Percentiles rank a stretch among this genome's conserved stretches.
Conservation (phyloP, 2,113 vertebrate genomes). For the Notothenia coriiceps region DNA sequence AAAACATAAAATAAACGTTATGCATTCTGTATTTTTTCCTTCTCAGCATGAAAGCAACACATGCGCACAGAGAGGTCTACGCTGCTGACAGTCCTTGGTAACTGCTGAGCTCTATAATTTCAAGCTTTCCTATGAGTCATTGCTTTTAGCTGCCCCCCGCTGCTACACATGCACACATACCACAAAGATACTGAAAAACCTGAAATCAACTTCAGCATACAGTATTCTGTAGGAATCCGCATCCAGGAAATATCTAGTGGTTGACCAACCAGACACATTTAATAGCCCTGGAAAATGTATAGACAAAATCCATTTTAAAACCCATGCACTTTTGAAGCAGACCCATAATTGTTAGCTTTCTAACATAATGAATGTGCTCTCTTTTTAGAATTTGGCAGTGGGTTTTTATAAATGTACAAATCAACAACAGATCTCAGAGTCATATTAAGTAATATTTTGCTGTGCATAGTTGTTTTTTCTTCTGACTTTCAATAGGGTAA, state of each 20-base stretch:
- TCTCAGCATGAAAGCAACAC: conserved; percentile 26
- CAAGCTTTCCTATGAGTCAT: conserved; percentile 72
- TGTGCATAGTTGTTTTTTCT: neutral
- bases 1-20: neutral
- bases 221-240: conserved; percentile 39
- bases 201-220: conserved; percentile 58
- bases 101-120: conserved; percentile 70
- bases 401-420: conserved; percentile 36
- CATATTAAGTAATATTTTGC: conserved; percentile 17
- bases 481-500: neutral
- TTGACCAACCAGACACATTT: conserved; percentile 61
- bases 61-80: conserved; percentile 36
- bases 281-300: conserved; percentile 61
- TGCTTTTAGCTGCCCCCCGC: conserved; percentile 58
- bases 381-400: conserved; percentile 47
- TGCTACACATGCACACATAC: conserved; percentile 38
- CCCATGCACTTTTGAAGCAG: conserved; percentile 55
- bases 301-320: conserved; percentile 52
- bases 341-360: conserved; percentile 69
- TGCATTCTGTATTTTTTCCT: neutral
- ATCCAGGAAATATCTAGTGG: conserved; percentile 57
- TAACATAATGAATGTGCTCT: conserved; percentile 64
- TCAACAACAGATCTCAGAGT: conserved; percentile 31
- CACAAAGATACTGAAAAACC: conserved; percentile 53
- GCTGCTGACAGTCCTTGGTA: conserved; percentile 53